Evolutionary conservation across 2,113 vertebrate genomes (phyloP).

Genomic region (Hippotragus niger): DNA sequence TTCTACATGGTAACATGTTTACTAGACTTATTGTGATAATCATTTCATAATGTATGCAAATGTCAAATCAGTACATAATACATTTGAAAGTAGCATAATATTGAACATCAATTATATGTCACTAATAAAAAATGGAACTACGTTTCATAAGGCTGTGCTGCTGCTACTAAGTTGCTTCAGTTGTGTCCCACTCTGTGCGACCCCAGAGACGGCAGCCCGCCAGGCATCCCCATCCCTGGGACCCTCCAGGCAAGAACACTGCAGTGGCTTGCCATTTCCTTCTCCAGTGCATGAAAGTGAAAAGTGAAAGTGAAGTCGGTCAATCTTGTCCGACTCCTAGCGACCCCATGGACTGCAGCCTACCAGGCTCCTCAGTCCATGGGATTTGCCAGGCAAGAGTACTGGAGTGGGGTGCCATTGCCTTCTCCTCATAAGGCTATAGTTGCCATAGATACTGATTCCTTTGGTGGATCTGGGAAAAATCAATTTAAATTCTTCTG

Average conservation of each 20-base stretch:
- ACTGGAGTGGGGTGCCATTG: no score
- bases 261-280: no score
- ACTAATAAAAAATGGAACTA: not conserved
- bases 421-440: not conserved
- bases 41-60: not conserved
- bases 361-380: no score
- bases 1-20: not conserved
- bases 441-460: not conserved
- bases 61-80: not conserved
- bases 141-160: not conserved
- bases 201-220: no score
- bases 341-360: no score
- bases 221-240: no score
- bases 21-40: not conserved
- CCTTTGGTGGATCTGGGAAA: not conserved
- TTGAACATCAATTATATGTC: not conserved
- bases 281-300: no score
- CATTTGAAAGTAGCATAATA: not conserved
- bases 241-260: no score
- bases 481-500: not conserved
- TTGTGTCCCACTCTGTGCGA: no score
- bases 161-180: no score
- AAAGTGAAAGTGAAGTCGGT: no score
- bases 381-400: no score
- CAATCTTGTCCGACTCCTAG: fast-evolving